Conservation (phyloP, 2,888 invertebrate species). For the Penaeus monodon region DNA sequence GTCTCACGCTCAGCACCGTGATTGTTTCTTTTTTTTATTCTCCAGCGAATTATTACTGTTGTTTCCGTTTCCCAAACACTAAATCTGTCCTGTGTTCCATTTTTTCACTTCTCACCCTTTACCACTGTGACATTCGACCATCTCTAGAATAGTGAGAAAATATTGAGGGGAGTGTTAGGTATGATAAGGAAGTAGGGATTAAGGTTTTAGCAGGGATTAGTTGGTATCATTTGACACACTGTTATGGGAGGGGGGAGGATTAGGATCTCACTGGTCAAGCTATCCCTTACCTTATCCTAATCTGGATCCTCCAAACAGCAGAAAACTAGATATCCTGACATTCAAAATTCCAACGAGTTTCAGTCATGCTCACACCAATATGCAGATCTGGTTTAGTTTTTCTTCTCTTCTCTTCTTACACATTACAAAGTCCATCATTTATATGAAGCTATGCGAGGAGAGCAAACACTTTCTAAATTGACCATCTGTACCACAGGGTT, state of each 20-base stretch:
- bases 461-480: no score
- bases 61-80: conserved; percentile 56
- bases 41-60: conserved; percentile 36
- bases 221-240: background rate
- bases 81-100: conserved; percentile 47
- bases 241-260: background rate
- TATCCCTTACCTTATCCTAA: conserved; percentile 8
- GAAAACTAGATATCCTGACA: no score
- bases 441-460: no score
- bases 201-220: background rate
- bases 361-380: no score
- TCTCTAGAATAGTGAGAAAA: conserved; percentile 21
- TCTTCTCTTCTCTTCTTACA: no score
- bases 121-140: conserved; percentile 30
- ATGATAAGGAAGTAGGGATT: background rate
- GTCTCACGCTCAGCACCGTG: conserved; percentile 59
- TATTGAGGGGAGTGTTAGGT: background rate
- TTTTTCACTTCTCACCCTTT: conserved; percentile 32
- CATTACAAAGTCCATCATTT: no score
- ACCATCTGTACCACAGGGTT: no score
- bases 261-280: conserved; percentile 13
- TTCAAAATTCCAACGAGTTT: no score
- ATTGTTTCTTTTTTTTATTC: conserved; percentile 35
- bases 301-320: no score
- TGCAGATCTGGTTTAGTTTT: no score